phyloP scores from a whole-genome alignment of 2,113 vertebrate species.

The Marmota flaviventris region DNA sequence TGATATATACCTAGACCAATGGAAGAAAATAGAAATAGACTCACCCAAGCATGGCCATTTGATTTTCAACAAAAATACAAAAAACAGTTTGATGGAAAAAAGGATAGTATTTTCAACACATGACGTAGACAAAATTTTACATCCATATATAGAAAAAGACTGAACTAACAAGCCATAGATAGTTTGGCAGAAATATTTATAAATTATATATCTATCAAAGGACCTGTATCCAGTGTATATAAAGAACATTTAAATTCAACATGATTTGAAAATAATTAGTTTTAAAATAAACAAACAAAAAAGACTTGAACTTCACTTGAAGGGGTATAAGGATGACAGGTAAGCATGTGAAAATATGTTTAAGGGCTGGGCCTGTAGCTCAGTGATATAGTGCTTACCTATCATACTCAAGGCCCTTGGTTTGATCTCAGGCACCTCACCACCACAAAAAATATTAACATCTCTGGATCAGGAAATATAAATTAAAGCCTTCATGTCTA shows the following conservation, averaged over 20 bases:
- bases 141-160: not conserved
- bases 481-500: not conserved
- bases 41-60: not conserved
- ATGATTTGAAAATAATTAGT: not conserved
- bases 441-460: not conserved
- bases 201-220: conserved; percentile 28
- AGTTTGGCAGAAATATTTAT: not conserved
- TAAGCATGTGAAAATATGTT: not conserved
- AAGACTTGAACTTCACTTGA: not conserved
- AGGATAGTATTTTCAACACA: conserved; percentile 19
- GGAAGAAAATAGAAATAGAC: not conserved
- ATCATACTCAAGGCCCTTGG: not conserved
- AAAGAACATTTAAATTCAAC: conserved; percentile 4
- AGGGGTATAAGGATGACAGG: not conserved
- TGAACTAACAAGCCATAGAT: not conserved
- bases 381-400: too few species aligned
- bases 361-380: too few species aligned
- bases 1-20: not conserved
- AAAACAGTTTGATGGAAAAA: conserved; percentile 33
- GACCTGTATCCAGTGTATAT: not conserved
- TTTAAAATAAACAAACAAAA: not conserved
- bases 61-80: not conserved
- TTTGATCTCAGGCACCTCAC: not conserved
- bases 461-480: not conserved
- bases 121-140: conserved; percentile 14